phyloP scores from a whole-genome alignment of 2,888 invertebrate species.

The Drosophila longiperda region DNA sequence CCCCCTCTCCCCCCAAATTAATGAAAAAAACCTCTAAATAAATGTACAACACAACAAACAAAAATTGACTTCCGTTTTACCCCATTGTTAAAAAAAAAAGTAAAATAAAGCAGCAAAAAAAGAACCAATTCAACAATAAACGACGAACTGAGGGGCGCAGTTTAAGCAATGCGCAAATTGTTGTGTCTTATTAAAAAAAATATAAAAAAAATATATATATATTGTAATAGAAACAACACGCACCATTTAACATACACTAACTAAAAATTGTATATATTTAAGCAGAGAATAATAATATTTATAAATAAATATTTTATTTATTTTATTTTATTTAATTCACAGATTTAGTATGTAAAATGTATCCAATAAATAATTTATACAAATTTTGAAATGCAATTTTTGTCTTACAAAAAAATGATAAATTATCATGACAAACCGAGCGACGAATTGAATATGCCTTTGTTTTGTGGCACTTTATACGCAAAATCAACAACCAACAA shows the following conservation, averaged over 20 bases:
- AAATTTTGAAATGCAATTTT: background rate
- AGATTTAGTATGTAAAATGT: background rate
- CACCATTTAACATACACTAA: background rate
- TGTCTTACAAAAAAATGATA: background rate
- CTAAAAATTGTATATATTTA: background rate
- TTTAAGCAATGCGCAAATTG: conserved; percentile 41
- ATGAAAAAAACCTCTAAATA: background rate
- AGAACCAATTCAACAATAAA: conserved; percentile 2
- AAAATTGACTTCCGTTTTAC: conserved; percentile 22
- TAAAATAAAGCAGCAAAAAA: conserved; percentile 25
- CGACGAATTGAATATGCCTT: background rate
- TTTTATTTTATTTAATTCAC: too few relatives aligned
- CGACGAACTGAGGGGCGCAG: conserved; percentile 1
- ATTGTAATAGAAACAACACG: background rate
- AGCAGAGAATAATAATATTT: background rate
- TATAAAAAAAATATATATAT: background rate
- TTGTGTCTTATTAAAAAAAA: conserved; percentile 47
- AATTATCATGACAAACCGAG: background rate
- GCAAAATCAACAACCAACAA: conserved; percentile 11
- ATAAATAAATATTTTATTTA: background rate
- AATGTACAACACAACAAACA: background rate
- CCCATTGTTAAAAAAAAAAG: conserved; percentile 18
- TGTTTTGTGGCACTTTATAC: background rate
- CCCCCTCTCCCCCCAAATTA: background rate
- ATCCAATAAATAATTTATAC: background rate